Evolutionary conservation across 2,113 vertebrate species (phyloP), one percentile per base, ranked within the genome.

Genomic region (Hemiprocne comata): DNA sequence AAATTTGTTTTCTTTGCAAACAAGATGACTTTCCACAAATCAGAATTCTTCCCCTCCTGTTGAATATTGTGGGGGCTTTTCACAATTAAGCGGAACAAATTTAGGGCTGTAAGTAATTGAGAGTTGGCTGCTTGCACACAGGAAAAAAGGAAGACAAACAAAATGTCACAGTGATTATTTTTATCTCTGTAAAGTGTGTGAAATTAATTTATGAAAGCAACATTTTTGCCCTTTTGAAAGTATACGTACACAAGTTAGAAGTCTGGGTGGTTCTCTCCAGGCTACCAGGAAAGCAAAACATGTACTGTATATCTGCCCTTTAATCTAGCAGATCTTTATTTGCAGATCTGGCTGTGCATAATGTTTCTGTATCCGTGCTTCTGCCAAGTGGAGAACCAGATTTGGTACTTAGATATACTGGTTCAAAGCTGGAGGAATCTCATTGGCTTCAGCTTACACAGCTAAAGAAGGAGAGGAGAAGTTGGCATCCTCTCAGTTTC

Each of bases 141-240:
- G 94, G 95, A 96, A 96, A 95, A 96, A 94, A 90, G 74, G 90
- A 95, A 95, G 95, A 96, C 93, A 96, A 96, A 96, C 90, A 97
- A 96, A 96, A 96, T 96, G 94, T 96, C 96, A 96, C 95, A 92
- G 90, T 89, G 93, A 96, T 96, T 97, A 97, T 96, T 97, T 96
- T 97, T 96, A 95, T 96, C 96, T 90, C 86, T 87, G 76, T 75
- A 90, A 94, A 96, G 73, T 95, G 93, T 96, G 94, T 94, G 95
- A 96, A 97, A 96, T 96, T 96, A 95, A 97, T 97, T 96, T 96
- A 89, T 94, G 92, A 96, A 97, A 96, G 94, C 86, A 95, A 96
- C 88, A 82, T 96, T 95, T 96, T 96, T 96, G 94, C 93, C 92
- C 95, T 96, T 96, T 96, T 97, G 94, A 96, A 97, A 97, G 83